Evolutionary conservation across 2,113 vertebrate genomes (phyloP).

Genomic region (Pteruthius melanotis): DNA sequence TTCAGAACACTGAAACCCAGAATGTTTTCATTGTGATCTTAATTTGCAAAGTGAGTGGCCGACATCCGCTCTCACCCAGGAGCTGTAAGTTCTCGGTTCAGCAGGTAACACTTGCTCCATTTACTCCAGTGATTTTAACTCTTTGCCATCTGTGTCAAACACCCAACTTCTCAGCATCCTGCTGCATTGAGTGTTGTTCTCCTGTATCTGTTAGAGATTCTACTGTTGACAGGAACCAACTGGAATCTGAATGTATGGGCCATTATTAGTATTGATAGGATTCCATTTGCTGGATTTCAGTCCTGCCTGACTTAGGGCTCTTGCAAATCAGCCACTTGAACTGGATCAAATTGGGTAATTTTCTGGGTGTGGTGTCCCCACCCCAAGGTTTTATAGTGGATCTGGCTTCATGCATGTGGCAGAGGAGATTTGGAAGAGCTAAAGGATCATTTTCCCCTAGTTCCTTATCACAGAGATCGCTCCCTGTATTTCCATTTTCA

Average conservation of each 20-base stretch:
- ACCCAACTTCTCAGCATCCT: neutral
- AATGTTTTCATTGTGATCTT: neutral
- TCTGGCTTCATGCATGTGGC: neutral
- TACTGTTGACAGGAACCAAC: neutral
- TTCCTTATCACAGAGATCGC: neutral
- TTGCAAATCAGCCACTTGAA: neutral
- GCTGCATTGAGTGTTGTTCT: neutral
- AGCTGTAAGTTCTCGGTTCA: neutral
- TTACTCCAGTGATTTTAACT: neutral
- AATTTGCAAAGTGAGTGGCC: neutral
- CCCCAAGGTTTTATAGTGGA: neutral
- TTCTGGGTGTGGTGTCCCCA: neutral
- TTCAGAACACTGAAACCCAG: neutral
- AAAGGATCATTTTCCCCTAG: neutral
- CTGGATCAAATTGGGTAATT: accelerated
- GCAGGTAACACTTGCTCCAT: neutral
- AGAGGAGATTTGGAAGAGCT: neutral
- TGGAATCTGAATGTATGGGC: neutral
- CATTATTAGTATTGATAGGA: neutral
- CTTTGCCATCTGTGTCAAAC: neutral
- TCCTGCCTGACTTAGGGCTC: neutral
- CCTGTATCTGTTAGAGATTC: neutral
- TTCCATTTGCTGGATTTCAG: neutral
- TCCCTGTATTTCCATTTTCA: neutral
- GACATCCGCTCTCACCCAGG: neutral